Evolutionary conservation across 1,140 invertebrate species (phyloP).

Genomic region (Ceratina japonica): DNA sequence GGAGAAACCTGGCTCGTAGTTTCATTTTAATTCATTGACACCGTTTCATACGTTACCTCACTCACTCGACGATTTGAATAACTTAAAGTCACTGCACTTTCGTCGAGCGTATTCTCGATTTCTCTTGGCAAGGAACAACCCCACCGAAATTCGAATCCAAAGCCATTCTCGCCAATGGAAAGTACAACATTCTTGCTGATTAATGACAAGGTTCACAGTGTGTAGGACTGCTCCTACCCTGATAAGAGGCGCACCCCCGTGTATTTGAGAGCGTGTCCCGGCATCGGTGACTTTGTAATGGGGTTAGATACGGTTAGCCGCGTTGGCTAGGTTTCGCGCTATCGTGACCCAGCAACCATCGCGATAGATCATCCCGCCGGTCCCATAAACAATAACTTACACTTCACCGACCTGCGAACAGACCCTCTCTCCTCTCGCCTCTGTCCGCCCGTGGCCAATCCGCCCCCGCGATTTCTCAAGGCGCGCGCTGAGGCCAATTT

Average conservation of each 20-base stretch:
- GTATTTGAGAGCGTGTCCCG: slow-evolving; percentile 71
- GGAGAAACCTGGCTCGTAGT: too few species aligned
- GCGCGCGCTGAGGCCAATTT: slow-evolving; percentile 15
- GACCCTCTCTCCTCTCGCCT: not conserved
- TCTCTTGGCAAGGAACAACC: not conserved
- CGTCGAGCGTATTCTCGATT: not conserved
- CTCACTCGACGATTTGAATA: too few species aligned
- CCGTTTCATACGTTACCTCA: too few species aligned
- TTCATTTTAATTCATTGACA: too few species aligned
- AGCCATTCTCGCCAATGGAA: not conserved
- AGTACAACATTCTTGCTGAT: slow-evolving; percentile 62
- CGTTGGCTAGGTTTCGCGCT: slow-evolving; percentile 65
- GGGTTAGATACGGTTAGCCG: slow-evolving; percentile 66
- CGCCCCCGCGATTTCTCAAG: slow-evolving; percentile 45
- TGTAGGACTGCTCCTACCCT: slow-evolving; percentile 65
- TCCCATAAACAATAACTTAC: slow-evolving; percentile 74
- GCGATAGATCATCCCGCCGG: slow-evolving; percentile 71
- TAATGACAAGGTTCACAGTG: slow-evolving; percentile 62
- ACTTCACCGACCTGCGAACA: slow-evolving; percentile 61
- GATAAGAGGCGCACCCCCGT: slow-evolving; percentile 66
- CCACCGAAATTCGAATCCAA: slow-evolving; percentile 11
- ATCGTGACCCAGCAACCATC: slow-evolving; percentile 68
- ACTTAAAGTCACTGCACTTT: not conserved
- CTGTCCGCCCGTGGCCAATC: not conserved
- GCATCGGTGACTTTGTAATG: slow-evolving; percentile 74